These are phyloP conservation scores for Protobothrops flavoviridis DNA, from an alignment of 2,113 vertebrate species.

Conservation along the genomic window DNA sequence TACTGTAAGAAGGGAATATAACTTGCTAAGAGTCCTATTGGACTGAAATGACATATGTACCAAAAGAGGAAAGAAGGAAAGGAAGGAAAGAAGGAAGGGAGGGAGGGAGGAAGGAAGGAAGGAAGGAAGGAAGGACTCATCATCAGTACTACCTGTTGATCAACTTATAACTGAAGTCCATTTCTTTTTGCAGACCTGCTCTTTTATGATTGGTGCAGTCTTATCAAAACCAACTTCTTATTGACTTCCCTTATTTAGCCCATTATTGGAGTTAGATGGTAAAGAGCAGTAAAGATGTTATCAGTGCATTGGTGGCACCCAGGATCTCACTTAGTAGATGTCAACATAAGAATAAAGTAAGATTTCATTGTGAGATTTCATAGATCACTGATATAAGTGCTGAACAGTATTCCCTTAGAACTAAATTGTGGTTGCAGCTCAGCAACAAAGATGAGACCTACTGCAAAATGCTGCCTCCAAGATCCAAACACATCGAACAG, in stretches of 20 bases:
- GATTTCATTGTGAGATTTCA: not conserved
- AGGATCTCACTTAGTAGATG: not conserved
- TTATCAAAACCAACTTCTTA: not conserved
- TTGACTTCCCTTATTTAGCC: not conserved
- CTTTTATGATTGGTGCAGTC: not conserved
- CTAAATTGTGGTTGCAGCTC: not conserved
- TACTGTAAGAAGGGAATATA: not conserved
- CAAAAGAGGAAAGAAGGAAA: not conserved
- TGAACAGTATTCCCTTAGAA: not conserved
- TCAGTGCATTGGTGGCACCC: not conserved
- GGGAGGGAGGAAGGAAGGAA: too few relatives aligned
- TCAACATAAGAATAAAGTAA: not conserved
- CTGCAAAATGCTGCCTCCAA: not conserved
- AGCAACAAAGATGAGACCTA: not conserved
- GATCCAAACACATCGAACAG: not conserved
- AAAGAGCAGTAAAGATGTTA: not conserved
- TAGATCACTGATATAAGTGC: not conserved
- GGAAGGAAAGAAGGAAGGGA: too few relatives aligned
- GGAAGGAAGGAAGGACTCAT: not conserved
- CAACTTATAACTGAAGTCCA: not conserved
- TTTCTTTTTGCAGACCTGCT: not conserved
- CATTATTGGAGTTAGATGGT: not conserved
- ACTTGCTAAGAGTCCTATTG: not conserved
- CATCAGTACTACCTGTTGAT: not conserved
- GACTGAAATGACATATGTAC: not conserved